phyloP scores from a whole-genome alignment of 2,888 invertebrate genomes.

The Esperia sulphurella region DNA sequence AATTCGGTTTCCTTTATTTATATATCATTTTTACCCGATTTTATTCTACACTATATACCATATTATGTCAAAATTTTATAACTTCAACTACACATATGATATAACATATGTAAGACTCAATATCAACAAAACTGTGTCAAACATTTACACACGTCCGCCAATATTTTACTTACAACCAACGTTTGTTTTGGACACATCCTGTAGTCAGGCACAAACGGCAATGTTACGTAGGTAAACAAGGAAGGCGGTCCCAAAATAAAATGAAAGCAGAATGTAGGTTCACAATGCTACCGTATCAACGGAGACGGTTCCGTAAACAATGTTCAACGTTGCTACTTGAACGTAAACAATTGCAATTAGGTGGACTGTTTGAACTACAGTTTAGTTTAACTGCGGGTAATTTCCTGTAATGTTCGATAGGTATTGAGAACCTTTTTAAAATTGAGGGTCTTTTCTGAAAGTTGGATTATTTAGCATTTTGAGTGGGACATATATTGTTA shows the following conservation, averaged over 20 bases:
- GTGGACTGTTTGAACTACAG: neutral
- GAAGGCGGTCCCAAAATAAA: conserved; percentile 48
- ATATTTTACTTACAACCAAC: conserved; percentile 12
- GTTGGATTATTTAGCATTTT: too few species aligned
- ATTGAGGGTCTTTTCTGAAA: too few species aligned
- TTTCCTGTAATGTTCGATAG: too few species aligned
- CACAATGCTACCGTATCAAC: conserved; percentile 19
- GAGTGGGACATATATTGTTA: too few species aligned
- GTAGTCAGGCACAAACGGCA: conserved; percentile 25
- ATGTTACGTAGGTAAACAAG: conserved; percentile 41
- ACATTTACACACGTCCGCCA: neutral
- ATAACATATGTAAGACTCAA: neutral
- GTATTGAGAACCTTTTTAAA: too few species aligned
- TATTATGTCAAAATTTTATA: too few species aligned
- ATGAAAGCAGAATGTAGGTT: conserved; percentile 27
- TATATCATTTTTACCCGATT: too few species aligned
- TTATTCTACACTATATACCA: too few species aligned
- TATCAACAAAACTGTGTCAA: neutral
- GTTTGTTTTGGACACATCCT: conserved; percentile 33
- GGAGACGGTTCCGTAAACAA: conserved; percentile 22
- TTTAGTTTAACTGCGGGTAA: neutral
- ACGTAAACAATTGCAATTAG: conserved; percentile 13
- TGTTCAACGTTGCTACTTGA: conserved; percentile 2
- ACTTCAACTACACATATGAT: too few species aligned
- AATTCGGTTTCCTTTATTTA: too few species aligned